Evolutionary conservation across 2,888 invertebrate species (phyloP), one percentile per base, ranked within the genome.

Genomic region (Gymnosoma rotundatum): DNA sequence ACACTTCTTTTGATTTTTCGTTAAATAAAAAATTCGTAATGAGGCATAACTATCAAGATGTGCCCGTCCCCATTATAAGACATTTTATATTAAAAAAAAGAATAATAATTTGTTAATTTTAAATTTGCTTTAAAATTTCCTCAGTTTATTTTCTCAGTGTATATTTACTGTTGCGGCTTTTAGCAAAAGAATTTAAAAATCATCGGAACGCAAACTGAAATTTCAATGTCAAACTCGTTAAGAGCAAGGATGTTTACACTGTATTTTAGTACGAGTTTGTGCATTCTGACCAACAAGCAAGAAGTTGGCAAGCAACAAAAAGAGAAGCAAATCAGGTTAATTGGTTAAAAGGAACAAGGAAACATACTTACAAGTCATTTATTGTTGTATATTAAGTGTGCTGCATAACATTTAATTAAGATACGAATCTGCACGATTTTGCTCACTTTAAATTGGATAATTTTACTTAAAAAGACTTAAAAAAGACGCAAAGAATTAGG

Each of bases 171-270:
- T 74, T 70, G 78, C 81, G 78, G 83, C 69, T 78, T 80, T 36
- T 42, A 45, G 48, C 42, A 61, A 80, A 70, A 78, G 42, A 78
- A 78, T 36, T 64, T 67, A 42, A 80, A 80, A 45, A 52, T 50
- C 66, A 60, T 45, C n/a, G 54, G 52, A 66, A 38, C 42, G 48
- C 54, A 60, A 67, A 63, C 63, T 25, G 36, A 78, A 80, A 69
- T 60, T 66, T 78, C 80, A 83, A 83, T 86, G 83, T 86, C 83
- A 78, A 81, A 78, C 63, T 72, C 58, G 84, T 84, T 84, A 72
- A 78, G 70, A 48, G 52, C 81, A 78, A 83, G 78, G 83, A 78
- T 75, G 63, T 75, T 69, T 42, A 12, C 42, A 10, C 12, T 14
- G 7, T 54, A 7, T 5, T 32, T 0, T 7, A 6, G 32, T 32